phyloP scores from a whole-genome alignment of 2,113 vertebrate species.

The Malurus melanocephalus region DNA sequence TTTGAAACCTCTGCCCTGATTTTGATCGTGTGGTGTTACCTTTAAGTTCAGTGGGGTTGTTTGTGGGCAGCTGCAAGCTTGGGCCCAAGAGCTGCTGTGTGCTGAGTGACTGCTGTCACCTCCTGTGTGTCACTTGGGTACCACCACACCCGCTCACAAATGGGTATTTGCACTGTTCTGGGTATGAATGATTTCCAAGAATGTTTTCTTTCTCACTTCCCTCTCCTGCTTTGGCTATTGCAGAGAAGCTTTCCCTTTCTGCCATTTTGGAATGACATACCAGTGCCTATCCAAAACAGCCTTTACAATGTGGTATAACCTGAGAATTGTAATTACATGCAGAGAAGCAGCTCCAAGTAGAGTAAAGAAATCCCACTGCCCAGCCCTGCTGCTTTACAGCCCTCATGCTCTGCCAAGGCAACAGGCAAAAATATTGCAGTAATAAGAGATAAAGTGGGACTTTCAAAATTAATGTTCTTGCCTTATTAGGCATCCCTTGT shows the following conservation, averaged over 20 bases:
- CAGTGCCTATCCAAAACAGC: neutral
- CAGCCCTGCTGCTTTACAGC: neutral
- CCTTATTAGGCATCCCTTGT: neutral
- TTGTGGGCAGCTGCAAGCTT: neutral
- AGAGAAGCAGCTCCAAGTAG: neutral
- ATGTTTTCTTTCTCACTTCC: neutral
- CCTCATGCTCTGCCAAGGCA: neutral
- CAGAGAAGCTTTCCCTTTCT: neutral
- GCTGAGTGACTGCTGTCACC: neutral
- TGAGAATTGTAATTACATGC: neutral
- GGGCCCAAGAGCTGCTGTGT: neutral
- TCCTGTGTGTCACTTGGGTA: neutral
- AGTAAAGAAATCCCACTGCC: neutral
- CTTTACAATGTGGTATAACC: neutral
- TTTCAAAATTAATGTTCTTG: neutral
- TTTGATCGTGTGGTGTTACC: neutral
- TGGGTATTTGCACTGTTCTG: neutral
- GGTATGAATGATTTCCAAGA: rapidly evolving
- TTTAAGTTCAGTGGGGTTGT: neutral
- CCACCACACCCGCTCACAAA: neutral
- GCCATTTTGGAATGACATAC: neutral
- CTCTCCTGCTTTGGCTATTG: neutral
- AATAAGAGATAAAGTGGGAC: neutral
- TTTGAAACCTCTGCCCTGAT: neutral
- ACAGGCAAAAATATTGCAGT: neutral